These are phyloP conservation scores for Clistopyga incitator DNA, from an alignment of 2,888 invertebrate genomes.

Conservation along the genomic window DNA sequence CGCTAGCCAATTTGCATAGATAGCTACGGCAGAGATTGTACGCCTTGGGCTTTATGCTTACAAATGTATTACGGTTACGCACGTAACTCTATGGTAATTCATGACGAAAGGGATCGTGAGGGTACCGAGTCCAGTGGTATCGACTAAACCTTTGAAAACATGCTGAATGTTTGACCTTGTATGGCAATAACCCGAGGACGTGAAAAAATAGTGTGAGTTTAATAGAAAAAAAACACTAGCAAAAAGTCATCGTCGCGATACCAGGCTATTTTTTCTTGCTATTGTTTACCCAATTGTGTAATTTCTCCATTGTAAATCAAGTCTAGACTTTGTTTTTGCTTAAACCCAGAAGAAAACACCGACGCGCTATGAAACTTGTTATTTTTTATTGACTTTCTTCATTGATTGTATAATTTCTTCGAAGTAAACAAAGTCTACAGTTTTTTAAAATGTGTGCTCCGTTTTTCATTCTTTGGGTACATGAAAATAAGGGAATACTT, in stretches of 20 bases:
- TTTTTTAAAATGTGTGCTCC: neutral
- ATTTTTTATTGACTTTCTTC: neutral
- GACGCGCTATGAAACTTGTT: neutral
- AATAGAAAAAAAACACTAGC: neutral
- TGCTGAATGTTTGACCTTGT: constrained; percentile 2
- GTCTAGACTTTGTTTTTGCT: neutral
- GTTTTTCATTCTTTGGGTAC: neutral
- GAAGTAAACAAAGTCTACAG: neutral
- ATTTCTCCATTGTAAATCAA: neutral
- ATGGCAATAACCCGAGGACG: constrained; percentile 13
- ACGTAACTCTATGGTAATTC: constrained; percentile 75
- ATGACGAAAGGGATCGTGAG: constrained; percentile 22
- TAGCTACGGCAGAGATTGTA: constrained; percentile 69
- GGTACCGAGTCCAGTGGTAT: constrained; percentile 23
- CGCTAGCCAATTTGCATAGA: constrained; percentile 75
- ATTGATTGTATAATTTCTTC: neutral
- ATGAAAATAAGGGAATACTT: neutral
- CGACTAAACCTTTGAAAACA: constrained; percentile 18
- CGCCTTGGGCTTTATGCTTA: constrained; percentile 58
- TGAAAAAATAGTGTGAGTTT: too few relatives aligned
- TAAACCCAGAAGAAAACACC: neutral
- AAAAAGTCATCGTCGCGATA: neutral
- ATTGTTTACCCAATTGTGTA: neutral
- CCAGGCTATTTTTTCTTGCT: neutral
- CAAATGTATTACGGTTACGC: constrained; percentile 71